phyloP scores from a whole-genome alignment of 2,888 invertebrate genomes.

The Hypsopygia costalis region DNA sequence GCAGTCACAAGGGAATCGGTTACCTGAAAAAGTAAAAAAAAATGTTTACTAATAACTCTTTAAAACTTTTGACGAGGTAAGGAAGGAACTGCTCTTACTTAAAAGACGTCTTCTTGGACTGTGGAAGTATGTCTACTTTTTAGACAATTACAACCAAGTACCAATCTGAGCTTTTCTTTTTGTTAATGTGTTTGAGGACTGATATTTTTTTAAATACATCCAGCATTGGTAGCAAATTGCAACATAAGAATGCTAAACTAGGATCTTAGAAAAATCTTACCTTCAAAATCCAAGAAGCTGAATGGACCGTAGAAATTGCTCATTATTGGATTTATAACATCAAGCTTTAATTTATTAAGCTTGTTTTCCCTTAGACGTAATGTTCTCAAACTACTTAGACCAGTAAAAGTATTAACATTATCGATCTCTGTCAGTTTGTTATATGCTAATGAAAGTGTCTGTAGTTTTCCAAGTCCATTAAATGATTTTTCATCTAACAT shows the following conservation, averaged over 20 bases:
- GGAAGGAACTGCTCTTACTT: no score
- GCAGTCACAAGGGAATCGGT: constrained; percentile 62
- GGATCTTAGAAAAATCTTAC: no score
- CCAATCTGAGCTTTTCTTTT: no score
- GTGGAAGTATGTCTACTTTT: no score
- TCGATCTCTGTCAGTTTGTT: constrained; percentile 53
- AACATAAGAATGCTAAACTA: no score
- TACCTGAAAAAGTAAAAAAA: constrained; percentile 48
- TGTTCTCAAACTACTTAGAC: constrained; percentile 39
- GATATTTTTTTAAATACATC: no score
- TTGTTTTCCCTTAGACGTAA: constrained; percentile 59
- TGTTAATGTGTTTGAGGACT: no score
- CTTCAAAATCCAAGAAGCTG: constrained; percentile 60
- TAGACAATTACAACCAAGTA: no score
- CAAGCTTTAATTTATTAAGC: constrained; percentile 44
- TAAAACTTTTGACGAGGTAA: no score
- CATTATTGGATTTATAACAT: constrained; percentile 54
- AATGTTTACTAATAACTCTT: constrained; percentile 1
- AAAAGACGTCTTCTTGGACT: no score
- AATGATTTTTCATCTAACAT: constrained; percentile 70
- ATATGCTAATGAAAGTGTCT: constrained; percentile 49
- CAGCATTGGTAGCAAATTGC: no score
- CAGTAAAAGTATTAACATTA: constrained; percentile 50
- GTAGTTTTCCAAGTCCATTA: constrained; percentile 47
- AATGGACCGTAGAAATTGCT: constrained; percentile 46